Percentiles rank a stretch among this genome's conserved stretches.
Conservation (phyloP, 2,113 vertebrate genomes). For the Atherinomorus stipes region DNA sequence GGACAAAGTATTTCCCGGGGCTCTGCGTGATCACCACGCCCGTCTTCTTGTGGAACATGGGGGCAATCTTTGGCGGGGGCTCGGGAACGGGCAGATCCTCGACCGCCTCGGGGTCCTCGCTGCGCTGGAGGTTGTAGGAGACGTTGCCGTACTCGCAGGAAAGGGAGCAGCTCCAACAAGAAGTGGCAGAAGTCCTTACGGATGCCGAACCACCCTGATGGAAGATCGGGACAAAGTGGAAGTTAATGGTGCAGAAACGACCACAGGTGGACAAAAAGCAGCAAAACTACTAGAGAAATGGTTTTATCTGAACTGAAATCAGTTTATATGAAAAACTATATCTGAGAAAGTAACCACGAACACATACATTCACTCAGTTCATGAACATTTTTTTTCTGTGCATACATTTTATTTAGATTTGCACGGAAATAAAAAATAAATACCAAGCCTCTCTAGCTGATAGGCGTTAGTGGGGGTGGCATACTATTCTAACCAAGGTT, state of each 20-base stretch:
- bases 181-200: conserved; percentile 99
- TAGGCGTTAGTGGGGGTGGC: too few species aligned
- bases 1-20: conserved; percentile 95
- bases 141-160: conserved; percentile 97
- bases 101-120: conserved; percentile 90
- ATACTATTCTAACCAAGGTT: too few species aligned
- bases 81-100: conserved; percentile 92
- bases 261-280: too few species aligned
- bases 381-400: too few species aligned
- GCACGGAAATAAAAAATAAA: too few species aligned
- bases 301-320: too few species aligned
- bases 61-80: conserved; percentile 93
- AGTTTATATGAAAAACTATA: too few species aligned
- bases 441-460: too few species aligned
- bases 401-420: too few species aligned
- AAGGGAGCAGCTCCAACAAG: conserved; percentile 96
- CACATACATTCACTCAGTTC: too few species aligned
- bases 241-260: not conserved
- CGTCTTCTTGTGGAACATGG: conserved; percentile 96
- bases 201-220: conserved; percentile 98
- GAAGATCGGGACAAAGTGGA: not conserved
- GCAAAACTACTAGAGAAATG: too few species aligned
- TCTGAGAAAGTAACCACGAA: too few species aligned
- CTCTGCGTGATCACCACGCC: conserved; percentile 98
- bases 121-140: conserved; percentile 95